Conservation (phyloP, 2,113 vertebrate genomes). For the Orthonyx spaldingii region DNA sequence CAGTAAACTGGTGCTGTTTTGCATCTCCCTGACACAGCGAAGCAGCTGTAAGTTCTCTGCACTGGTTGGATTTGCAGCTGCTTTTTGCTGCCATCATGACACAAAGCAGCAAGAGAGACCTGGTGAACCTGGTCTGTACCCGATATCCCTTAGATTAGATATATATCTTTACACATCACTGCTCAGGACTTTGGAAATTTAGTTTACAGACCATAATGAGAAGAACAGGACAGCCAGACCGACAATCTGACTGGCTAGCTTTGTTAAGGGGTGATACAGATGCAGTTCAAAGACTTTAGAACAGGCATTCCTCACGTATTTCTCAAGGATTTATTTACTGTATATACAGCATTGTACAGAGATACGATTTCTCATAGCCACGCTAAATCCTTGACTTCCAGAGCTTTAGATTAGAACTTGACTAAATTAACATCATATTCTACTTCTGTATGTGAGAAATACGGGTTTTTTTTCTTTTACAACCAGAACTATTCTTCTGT, state of each 20-base stretch:
- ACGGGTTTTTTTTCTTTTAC: background rate
- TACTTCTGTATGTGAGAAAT: background rate
- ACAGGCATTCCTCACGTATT: background rate
- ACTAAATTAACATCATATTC: background rate
- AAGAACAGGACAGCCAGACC: background rate
- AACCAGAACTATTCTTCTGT: background rate
- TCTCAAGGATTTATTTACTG: slow-evolving; percentile 15
- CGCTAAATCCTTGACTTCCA: background rate
- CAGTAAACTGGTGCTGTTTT: background rate
- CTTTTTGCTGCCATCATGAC: slow-evolving; percentile 9
- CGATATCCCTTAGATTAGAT: background rate
- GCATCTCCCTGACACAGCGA: background rate
- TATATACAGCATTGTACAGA: background rate
- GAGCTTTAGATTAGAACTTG: background rate
- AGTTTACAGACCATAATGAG: background rate
- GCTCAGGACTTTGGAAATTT: background rate
- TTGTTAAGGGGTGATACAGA: background rate
- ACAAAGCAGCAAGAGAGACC: background rate
- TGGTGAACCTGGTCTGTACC: background rate
- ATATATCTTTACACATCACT: background rate
- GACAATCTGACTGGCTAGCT: background rate
- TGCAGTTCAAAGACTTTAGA: slow-evolving; percentile 8
- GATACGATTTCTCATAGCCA: background rate
- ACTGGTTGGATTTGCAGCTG: background rate
- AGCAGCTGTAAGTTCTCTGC: background rate